Conservation (phyloP, 2,113 vertebrate genomes). For the Thymallus thymallus region DNA sequence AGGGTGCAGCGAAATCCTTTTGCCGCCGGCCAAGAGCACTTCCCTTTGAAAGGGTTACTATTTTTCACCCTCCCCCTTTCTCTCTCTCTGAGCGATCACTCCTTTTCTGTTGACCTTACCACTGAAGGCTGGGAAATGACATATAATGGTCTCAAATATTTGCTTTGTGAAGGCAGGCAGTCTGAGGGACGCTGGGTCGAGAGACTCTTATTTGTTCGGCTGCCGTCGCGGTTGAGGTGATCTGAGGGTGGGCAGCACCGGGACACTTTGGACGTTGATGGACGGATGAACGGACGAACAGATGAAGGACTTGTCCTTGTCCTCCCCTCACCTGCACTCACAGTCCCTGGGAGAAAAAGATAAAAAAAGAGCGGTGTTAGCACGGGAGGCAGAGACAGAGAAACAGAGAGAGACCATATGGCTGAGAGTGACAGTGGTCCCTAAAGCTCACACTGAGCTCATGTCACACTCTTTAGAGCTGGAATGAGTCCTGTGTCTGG, state of each 20-base stretch:
- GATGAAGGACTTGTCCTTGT: constrained; percentile 42
- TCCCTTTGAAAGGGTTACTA: constrained; percentile 61
- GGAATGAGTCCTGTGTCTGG: constrained; percentile 37
- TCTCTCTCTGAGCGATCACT: constrained; percentile 11
- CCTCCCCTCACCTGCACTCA: constrained; percentile 49
- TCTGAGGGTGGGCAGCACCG: constrained; percentile 56
- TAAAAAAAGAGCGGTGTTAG: constrained; percentile 50
- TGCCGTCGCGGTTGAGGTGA: constrained; percentile 48
- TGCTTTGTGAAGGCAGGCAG: constrained; percentile 50
- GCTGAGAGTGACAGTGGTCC: constrained; percentile 13
- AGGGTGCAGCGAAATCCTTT: constrained; percentile 64
- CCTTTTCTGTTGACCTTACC: constrained; percentile 45
- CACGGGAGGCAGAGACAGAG: no score
- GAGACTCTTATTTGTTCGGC: constrained; percentile 56
- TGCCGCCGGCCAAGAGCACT: constrained; percentile 57
- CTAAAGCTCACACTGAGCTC: constrained; percentile 38
- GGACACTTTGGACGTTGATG: constrained; percentile 50
- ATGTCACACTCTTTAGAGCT: constrained; percentile 46
- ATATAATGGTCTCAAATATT: constrained; percentile 70
- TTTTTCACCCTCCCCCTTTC: constrained; percentile 46
- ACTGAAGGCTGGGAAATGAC: constrained; percentile 47
- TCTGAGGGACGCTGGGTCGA: constrained; percentile 37
- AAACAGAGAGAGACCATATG: neutral
- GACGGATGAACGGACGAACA: constrained; percentile 39
- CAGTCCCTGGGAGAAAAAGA: constrained; percentile 39